Base-by-base conservation (phyloP, 2,113 vertebrate species). In the Cervus canadensis region DNA sequence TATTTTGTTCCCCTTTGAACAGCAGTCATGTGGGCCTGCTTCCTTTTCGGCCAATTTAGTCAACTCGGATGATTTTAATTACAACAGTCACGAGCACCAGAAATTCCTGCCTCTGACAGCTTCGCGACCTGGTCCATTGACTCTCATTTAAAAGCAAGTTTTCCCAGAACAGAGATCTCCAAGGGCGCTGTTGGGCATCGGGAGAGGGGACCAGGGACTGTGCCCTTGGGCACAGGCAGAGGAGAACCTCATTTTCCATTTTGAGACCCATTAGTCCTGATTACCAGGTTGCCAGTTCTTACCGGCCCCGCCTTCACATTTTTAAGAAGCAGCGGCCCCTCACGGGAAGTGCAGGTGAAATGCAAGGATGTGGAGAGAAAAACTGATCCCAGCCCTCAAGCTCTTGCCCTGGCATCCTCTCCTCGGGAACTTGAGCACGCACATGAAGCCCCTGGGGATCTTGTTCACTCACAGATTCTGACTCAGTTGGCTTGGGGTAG, bases 41-140 rank as follows among this genome's bases (percentile, higher is more conserved):
- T 98, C 94, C 97, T 98, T 98, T 98, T 98, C 88, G 95, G 96
- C 95, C 96, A 97, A 98, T 98, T 98, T 98, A 98, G 98, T 98
- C 97, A 98, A 97, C 97, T 97, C 23, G 56, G 97, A 96, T 97
- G 98, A 98, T 98, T 98, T 98, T 98, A 98, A 98, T 98, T 98
- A 98, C 78, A 97, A 97, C 92, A 97, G 96, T 98, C 97, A 97
- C 17, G 78, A 98, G 92, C 96, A 96, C 88, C 95, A 97, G 98
- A 97, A 97, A 97, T 97, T 91, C 87, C 92, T 94, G 96, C 81
- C 5, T 97, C 97, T 98, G 98, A 98, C 98, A 96, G 97, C 93
- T 97, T 97, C 56, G 12, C 5, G 97, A 98, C 98, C 97, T 96
- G 98, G 97, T 98, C 97, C 97, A 97, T 97, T 98, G 97, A 98